Conservation (phyloP, 2,113 vertebrate genomes). For the Oreochromis niloticus region DNA sequence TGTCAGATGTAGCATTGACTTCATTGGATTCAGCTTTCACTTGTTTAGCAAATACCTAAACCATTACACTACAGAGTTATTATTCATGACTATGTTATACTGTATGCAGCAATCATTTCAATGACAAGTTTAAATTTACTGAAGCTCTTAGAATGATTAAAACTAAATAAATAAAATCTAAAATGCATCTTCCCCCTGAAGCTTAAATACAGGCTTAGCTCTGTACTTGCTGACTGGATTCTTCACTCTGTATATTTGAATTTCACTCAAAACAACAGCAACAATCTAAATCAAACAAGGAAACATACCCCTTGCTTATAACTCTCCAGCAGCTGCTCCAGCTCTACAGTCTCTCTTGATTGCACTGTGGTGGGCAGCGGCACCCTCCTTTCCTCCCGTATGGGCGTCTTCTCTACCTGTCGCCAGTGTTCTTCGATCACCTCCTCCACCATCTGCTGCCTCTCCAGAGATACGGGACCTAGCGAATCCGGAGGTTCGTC, state of each 20-base stretch:
- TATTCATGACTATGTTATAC: not conserved
- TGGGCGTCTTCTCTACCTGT: constrained; percentile 77
- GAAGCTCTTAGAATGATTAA: not conserved
- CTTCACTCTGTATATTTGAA: not conserved
- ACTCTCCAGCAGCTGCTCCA: constrained; percentile 72
- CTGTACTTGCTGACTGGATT: not conserved
- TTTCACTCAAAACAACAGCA: not conserved
- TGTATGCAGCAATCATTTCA: not conserved
- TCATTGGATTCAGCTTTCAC: not conserved
- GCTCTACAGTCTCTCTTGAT: constrained; percentile 56
- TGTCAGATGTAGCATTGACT: not conserved
- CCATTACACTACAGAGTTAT: not conserved
- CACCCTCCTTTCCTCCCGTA: constrained; percentile 75
- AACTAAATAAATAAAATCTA: not conserved
- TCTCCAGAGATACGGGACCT: constrained; percentile 29
- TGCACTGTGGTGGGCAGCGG: constrained; percentile 52
- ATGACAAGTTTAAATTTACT: not conserved
- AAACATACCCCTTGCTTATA: constrained; percentile 74
- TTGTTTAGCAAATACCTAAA: not conserved
- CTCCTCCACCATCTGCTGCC: constrained; percentile 73
- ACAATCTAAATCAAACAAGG: not conserved
- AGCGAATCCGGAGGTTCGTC: not conserved
- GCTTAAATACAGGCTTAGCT: not conserved
- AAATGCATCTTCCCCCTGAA: not conserved
- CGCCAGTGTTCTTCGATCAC: constrained; percentile 79